Evolutionary conservation across 2,113 vertebrate genomes (phyloP), one percentile per base, ranked within the genome.

Genomic region (Gallinago media): DNA sequence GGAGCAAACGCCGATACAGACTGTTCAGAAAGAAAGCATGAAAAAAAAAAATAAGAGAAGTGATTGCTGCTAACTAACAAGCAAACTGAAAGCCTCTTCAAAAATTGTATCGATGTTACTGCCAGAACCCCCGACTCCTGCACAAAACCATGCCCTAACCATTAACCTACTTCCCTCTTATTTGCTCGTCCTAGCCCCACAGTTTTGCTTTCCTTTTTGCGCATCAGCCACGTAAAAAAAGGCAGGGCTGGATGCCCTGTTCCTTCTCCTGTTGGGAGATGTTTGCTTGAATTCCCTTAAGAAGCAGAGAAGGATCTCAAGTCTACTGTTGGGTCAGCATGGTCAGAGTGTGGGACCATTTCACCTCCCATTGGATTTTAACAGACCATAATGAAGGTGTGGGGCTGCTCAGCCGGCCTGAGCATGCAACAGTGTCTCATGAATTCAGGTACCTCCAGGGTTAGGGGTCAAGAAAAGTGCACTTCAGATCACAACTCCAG

Each of bases 1-100:
- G 99, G 99, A 81, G 99, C 98, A 91, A 99, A 99, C 4, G 99
- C 99, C 3, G 99, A 99, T 20, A 99, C 99, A 3, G 99, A 98
- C 99, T 99, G 96, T 93, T 80, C 12, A 80, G 65, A 92, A 96
- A 97, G 47, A 86, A 67, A 93, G 94, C 20, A 34, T 5, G 6
- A 32, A 10, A 20, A 63, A 72, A n/a, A 55, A 12, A 27, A 46
- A 46, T 4, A 67, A 73, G 40, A 38, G 83, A 65, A 65, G n/a
- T 74, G 26, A 81, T 56, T 90, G 59, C 49, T 72, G 31, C 8
- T 83, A 86, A 61, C 61, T 58, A 58, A 80, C 31, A 73, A 84
- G 63, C 38, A 15, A 80, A 93, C 2, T 3, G 50, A 75, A 92
- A 93, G 61, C 9, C 42, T 71, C 22, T 75, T 36, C 17, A 26